Conservation (phyloP, 2,888 invertebrate genomes). For the Escarpia spicata region DNA sequence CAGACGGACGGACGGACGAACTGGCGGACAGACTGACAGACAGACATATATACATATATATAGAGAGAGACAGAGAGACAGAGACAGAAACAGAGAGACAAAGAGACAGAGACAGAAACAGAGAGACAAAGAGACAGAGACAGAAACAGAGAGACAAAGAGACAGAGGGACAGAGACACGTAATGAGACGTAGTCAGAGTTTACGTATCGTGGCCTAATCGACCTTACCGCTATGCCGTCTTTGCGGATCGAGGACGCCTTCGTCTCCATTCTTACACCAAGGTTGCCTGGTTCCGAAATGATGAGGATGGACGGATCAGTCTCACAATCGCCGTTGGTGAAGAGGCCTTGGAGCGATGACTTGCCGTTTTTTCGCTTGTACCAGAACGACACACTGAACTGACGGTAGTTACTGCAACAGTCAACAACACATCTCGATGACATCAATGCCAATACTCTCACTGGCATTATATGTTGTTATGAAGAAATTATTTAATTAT, state of each 20-base stretch:
- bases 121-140: too few species aligned
- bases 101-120: too few species aligned
- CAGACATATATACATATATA: too few species aligned
- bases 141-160: too few species aligned
- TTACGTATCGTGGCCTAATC: not conserved
- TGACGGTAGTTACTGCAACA: not conserved
- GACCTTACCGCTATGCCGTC: not conserved
- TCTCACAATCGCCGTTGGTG: conserved; percentile 25
- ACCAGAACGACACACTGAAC: conserved; percentile 24
- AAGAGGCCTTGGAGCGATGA: conserved; percentile 18
- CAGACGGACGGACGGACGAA: too few species aligned
- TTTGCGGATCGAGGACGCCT: not conserved
- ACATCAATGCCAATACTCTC: not conserved
- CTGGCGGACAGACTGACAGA: too few species aligned
- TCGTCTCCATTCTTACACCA: conserved; percentile 17
- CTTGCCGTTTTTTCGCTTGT: not conserved
- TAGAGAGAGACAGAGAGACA: too few species aligned
- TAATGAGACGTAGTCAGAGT: too few species aligned
- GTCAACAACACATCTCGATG: not conserved
- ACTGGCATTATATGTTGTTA: too few species aligned
- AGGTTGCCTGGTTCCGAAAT: not conserved
- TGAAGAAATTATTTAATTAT: too few species aligned
- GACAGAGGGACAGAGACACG: too few species aligned
- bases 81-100: too few species aligned
- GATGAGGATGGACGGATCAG: conserved; percentile 23